Base-by-base conservation (phyloP, 2,113 vertebrate genomes). In the Bufo gargarizans region DNA sequence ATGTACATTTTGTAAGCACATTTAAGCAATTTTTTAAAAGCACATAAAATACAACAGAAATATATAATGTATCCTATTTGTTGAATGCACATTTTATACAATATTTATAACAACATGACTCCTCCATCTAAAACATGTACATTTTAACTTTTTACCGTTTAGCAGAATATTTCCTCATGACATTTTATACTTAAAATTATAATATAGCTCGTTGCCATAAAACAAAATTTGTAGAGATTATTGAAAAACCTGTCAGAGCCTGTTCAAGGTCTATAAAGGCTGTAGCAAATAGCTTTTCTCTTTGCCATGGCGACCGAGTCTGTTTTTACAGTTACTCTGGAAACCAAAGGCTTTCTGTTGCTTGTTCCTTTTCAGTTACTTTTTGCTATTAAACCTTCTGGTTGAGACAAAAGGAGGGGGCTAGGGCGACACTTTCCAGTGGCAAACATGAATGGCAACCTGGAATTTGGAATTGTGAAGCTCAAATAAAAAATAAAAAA, bases 241-340 rank as follows among this genome's bases (percentile, higher is more conserved):
- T 96, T 96, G 95, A 94, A 95, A 95, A 95, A 96, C 95, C 96
- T 96, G 96, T 96, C 96, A 96, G 94, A 95, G 94, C 93, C 94
- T 93, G 94, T 94, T 96, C 95, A 93, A 93, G 95, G 95, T 96
- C 96, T 97, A 94, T 97, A 97, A 97, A 96, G 96, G 95, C 96
- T 96, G 96, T 94, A 93, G 96, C 96, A 96, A 97, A 96, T 97
- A 95, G 95, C 95, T 95, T 96, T 96, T 96, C 96, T 95, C 94
- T 97, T 97, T 96, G 95, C 97, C 97, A 97, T 98, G 96, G 96
- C 95, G 96, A 97, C 96, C 95, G 93, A 96, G 94, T 95, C 96
- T 96, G 95, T 96, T 97, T 96, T 97, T 96, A 94, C 94, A 91
- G 97, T 99, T 98, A 97, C 98, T 98, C 96, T 97, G 97, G 98